These are phyloP conservation scores for Hippopotamyrus pictus DNA, from an alignment of 2,797 vertebrate species.

Conservation along the genomic window DNA sequence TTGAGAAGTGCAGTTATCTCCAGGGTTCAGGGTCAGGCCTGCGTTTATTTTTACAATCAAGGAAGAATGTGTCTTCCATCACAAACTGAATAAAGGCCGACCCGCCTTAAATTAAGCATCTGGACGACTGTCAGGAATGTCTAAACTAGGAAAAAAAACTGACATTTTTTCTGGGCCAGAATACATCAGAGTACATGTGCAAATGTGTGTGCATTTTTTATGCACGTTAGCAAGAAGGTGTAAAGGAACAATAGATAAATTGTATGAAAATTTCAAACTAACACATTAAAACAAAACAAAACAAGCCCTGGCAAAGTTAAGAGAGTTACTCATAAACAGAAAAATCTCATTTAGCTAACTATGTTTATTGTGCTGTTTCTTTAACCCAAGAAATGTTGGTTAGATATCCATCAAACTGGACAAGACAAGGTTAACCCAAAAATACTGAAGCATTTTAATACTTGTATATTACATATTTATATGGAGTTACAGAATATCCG, in stretches of 20 bases:
- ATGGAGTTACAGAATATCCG: background rate
- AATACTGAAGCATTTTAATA: slow-evolving; percentile 8
- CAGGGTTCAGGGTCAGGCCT: slow-evolving; percentile 30
- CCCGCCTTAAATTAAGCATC: slow-evolving; percentile 48
- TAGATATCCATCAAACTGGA: slow-evolving; percentile 1
- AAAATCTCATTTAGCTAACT: slow-evolving; percentile 14
- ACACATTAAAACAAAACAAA: slow-evolving; percentile 15
- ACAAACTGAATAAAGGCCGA: slow-evolving; percentile 29
- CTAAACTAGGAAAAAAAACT: slow-evolving; percentile 44
- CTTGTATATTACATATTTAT: slow-evolving; percentile 1
- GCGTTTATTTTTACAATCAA: slow-evolving; percentile 53
- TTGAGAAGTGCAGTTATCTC: slow-evolving; percentile 13
- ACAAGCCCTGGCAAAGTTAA: background rate
- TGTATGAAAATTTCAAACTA: slow-evolving; percentile 1
- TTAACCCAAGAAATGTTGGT: background rate
- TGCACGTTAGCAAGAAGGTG: background rate
- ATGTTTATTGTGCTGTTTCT: slow-evolving; percentile 13
- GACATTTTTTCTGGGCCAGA: slow-evolving; percentile 19
- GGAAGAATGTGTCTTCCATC: slow-evolving; percentile 48
- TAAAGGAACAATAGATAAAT: background rate
- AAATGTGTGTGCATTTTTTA: background rate
- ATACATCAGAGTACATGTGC: background rate
- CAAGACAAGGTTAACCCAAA: slow-evolving; percentile 8
- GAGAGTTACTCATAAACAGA: slow-evolving; percentile 9
- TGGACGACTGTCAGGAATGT: slow-evolving; percentile 52